phyloP scores from a whole-genome alignment of 2,113 vertebrate genomes.

The Lasiurus borealis region DNA sequence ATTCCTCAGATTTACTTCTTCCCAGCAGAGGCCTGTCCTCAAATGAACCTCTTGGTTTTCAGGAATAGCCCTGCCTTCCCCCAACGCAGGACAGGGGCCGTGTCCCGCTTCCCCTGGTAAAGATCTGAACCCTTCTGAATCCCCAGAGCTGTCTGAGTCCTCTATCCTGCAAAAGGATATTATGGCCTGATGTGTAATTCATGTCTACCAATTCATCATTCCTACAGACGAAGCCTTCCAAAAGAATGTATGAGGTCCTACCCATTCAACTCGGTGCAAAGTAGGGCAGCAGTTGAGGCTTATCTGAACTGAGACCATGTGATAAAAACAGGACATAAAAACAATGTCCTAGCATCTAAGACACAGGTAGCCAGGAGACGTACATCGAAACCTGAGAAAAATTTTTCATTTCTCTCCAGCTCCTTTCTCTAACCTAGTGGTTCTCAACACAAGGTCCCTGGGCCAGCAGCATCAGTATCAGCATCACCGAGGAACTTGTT shows the following conservation, averaged over 20 bases:
- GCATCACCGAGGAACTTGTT: neutral
- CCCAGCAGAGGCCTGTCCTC: constrained; percentile 63
- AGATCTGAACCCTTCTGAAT: neutral
- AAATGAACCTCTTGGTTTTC: constrained; percentile 54
- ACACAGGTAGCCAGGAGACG: neutral
- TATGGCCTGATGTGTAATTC: neutral
- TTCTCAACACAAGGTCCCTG: neutral
- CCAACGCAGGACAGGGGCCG: neutral
- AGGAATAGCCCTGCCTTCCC: neutral
- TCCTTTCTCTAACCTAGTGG: neutral
- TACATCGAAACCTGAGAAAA: neutral
- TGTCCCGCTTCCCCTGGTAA: neutral
- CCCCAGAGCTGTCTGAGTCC: neutral
- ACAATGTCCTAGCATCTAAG: neutral
- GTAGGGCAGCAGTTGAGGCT: constrained; percentile 12
- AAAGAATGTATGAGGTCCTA: neutral
- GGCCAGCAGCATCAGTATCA: neutral
- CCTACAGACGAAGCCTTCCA: neutral
- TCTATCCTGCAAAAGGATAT: neutral
- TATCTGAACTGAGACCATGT: neutral
- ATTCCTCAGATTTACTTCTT: constrained; percentile 65
- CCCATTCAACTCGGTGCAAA: neutral
- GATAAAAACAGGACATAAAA: neutral
- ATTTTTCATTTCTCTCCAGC: neutral
- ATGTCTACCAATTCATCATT: neutral